phyloP scores from a whole-genome alignment of 1,140 invertebrate species.

The Archegozetes longisetosus region DNA sequence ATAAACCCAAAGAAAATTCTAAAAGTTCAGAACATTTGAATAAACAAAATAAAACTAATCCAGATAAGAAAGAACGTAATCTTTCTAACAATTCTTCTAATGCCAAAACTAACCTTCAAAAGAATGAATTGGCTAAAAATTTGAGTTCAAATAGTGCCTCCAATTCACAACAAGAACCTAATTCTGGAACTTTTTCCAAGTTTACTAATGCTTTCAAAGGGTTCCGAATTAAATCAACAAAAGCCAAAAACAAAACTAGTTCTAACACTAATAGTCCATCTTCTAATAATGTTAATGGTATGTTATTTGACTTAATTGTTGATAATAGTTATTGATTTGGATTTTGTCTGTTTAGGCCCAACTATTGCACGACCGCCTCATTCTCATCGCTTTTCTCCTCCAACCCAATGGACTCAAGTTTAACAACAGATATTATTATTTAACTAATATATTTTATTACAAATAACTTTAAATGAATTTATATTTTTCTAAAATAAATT shows the following conservation, averaged over 20 bases:
- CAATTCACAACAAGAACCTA: background rate
- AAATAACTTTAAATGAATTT: background rate
- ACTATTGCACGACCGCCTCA: slow-evolving; percentile 14
- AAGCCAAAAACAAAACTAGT: background rate
- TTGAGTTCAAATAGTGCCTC: background rate
- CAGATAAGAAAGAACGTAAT: background rate
- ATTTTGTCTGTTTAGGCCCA: slow-evolving; percentile 1
- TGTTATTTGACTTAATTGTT: background rate
- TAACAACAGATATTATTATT: slow-evolving; percentile 1
- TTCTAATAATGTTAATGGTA: slow-evolving; percentile 9
- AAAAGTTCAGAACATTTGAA: background rate
- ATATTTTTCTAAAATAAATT: slow-evolving; percentile 6
- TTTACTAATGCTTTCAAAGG: background rate
- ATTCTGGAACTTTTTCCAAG: background rate
- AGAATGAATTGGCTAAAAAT: background rate
- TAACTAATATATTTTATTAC: background rate
- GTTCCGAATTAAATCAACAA: background rate
- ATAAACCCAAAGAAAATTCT: background rate
- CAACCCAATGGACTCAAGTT: slow-evolving; percentile 20
- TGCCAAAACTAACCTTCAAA: background rate
- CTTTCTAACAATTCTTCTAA: background rate
- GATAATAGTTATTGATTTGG: background rate
- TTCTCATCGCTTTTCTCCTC: slow-evolving; percentile 16
- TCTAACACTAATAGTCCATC: background rate
- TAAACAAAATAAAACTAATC: background rate